A percentile compares a stretch with the other conserved stretches of the same genome.
Conservation (phyloP, 2,113 vertebrate species). For the Leptocoma aspasia region DNA sequence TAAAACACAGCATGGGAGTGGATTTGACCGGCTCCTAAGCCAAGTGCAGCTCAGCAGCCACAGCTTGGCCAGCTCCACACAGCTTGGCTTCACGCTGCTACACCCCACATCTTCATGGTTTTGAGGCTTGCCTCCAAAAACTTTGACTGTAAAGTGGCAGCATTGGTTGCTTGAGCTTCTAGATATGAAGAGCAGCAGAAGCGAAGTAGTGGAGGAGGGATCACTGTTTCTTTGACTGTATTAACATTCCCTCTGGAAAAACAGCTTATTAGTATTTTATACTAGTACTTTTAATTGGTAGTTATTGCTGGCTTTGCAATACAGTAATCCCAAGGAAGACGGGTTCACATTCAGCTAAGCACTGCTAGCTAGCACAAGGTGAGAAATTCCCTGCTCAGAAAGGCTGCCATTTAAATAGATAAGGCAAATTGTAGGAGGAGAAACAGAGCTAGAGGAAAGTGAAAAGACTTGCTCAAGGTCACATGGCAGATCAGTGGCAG, state of each 20-base stretch:
- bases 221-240: not conserved
- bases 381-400: conserved; percentile 61
- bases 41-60: not conserved
- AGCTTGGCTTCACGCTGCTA: rapidly evolving
- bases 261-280: not conserved
- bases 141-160: not conserved
- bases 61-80: not conserved
- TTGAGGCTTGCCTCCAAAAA: not conserved
- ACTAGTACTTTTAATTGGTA: not conserved
- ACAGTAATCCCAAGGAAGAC: not conserved
- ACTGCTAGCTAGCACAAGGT: conserved; percentile 29
- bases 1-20: not conserved
- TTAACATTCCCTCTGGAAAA: not conserved
- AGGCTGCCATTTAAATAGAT: conserved; percentile 60
- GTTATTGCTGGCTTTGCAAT: not conserved
- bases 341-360: not conserved
- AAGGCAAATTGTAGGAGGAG: conserved; percentile 51
- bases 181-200: not conserved
- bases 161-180: not conserved
- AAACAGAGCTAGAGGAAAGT: conserved; percentile 47
- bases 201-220: not conserved
- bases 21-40: not conserved
- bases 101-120: not conserved
- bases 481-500: conserved; percentile 20
- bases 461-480: conserved; percentile 59